These are phyloP conservation scores for Phrynocephalus forsythii DNA, from an alignment of 2,797 vertebrate species.

Conservation along the genomic window DNA sequence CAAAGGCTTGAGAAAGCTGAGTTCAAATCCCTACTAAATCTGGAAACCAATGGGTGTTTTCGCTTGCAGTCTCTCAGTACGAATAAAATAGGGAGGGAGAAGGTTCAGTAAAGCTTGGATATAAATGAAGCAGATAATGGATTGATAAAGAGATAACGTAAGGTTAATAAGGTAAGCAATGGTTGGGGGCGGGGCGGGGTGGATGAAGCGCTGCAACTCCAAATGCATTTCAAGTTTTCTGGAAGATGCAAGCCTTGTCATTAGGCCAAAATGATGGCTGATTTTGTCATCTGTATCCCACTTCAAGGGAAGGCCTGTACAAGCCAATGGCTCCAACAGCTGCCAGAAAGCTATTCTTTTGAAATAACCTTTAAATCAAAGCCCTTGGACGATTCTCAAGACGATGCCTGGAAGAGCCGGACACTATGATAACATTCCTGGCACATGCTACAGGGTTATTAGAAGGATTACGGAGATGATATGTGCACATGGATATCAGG, in stretches of 20 bases:
- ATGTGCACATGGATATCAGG: background rate
- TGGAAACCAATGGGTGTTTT: too few species aligned
- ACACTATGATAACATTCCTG: background rate
- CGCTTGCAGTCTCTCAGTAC: too few species aligned
- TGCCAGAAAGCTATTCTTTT: slow-evolving; percentile 10
- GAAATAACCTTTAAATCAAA: background rate
- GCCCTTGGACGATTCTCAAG: slow-evolving; percentile 5
- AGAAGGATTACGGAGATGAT: background rate
- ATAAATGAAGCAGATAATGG: too few species aligned
- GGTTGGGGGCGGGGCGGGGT: too few species aligned
- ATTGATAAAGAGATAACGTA: background rate
- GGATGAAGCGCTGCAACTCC: background rate
- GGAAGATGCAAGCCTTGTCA: background rate
- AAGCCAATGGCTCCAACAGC: background rate
- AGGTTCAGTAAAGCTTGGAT: background rate
- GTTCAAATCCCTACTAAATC: too few species aligned
- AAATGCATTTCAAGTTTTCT: slow-evolving; percentile 8
- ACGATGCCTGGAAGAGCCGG: background rate
- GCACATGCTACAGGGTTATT: background rate
- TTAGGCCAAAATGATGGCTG: background rate
- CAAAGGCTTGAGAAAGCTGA: too few species aligned
- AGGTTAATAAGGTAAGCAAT: background rate
- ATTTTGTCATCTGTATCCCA: background rate
- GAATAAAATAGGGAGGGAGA: too few species aligned
- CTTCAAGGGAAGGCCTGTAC: background rate